Conservation (phyloP, 2,888 invertebrate species). For the Teleiodes luculella region DNA sequence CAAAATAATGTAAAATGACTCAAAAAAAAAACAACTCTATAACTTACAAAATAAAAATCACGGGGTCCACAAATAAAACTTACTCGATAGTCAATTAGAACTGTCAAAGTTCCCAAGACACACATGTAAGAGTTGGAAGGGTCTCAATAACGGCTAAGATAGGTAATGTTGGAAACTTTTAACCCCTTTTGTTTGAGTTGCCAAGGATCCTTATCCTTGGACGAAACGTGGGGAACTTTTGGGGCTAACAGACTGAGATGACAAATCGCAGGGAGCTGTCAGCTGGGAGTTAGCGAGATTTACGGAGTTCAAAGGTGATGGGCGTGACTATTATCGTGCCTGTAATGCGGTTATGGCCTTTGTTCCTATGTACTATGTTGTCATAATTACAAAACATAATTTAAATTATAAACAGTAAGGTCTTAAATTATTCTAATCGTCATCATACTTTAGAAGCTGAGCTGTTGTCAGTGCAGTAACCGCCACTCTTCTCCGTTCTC, state of each 20-base stretch:
- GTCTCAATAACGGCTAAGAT: conserved; percentile 8
- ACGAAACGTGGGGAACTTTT: conserved; percentile 2
- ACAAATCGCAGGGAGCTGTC: conserved; percentile 6
- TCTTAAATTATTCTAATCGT: too few relatives aligned
- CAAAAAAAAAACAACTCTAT: too few relatives aligned
- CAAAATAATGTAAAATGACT: too few relatives aligned
- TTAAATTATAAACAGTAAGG: background rate
- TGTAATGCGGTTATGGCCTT: background rate
- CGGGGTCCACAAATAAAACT: conserved; percentile 1
- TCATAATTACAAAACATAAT: too few relatives aligned
- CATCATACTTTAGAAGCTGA: too few relatives aligned
- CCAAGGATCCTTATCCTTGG: conserved; percentile 8
- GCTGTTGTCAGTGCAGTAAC: too few relatives aligned
- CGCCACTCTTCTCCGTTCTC: too few relatives aligned
- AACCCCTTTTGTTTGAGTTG: conserved; percentile 15
- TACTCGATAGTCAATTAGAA: conserved; percentile 10
- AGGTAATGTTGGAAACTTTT: conserved; percentile 12
- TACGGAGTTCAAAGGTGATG: background rate
- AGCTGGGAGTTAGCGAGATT: background rate
- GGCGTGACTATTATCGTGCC: background rate
- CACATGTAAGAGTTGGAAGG: conserved; percentile 7
- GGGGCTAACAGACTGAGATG: conserved; percentile 7
- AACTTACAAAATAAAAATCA: too few relatives aligned
- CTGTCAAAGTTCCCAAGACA: conserved; percentile 4
- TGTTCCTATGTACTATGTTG: too few relatives aligned